Evolutionary conservation across 1,140 invertebrate species (phyloP).

Genomic region (Euura lappo): DNA sequence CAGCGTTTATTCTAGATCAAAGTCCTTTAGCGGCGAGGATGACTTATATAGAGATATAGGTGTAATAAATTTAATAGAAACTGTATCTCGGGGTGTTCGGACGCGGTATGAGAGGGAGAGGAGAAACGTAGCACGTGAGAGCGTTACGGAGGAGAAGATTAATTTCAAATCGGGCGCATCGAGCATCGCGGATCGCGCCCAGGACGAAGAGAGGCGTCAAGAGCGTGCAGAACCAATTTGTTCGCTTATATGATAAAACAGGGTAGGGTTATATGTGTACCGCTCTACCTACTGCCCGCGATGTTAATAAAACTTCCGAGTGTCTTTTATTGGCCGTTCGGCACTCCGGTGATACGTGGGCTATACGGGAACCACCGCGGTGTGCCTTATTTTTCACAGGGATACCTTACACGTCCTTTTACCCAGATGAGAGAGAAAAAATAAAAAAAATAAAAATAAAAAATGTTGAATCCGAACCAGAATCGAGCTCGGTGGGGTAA

Average conservation of each 20-base stretch:
- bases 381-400: not conserved
- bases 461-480: too few relatives aligned
- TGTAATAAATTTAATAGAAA: conserved; percentile 6
- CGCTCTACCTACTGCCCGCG: not conserved
- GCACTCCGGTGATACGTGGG: not conserved
- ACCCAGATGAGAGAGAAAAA: too few relatives aligned
- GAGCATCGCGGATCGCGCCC: not conserved
- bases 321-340: conserved; percentile 6
- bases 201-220: not conserved
- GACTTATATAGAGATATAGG: not conserved
- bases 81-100: not conserved
- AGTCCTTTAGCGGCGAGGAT: not conserved
- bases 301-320: not conserved
- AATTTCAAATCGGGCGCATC: conserved; percentile 1
- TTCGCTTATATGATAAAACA: conserved; percentile 7
- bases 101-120: too few relatives aligned
- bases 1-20: not conserved
- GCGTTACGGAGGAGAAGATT: not conserved
- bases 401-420: too few relatives aligned
- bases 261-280: not conserved
- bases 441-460: too few relatives aligned
- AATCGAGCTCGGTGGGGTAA: too few relatives aligned
- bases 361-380: not conserved
- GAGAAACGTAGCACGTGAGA: not conserved
- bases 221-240: conserved; percentile 6